Percentiles rank a stretch among this genome's conserved stretches.
Evolutionary conservation across 2,113 vertebrate species (phyloP).

Genomic region (Australoheros scitulus): DNA sequence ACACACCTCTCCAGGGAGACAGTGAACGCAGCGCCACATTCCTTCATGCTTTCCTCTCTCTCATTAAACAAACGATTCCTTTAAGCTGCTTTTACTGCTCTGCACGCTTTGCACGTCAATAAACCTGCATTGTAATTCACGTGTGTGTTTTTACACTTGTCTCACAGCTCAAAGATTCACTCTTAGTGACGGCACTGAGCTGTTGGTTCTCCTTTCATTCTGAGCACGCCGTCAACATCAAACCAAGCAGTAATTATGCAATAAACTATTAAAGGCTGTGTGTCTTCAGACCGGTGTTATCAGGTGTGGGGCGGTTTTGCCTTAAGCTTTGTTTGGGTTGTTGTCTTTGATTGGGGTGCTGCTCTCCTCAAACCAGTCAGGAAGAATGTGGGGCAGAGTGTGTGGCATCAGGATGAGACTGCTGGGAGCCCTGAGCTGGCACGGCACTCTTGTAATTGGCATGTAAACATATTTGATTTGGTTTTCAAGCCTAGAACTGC

Average conservation of each 20-base stretch:
- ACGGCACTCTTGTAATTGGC: slow-evolving; percentile 35
- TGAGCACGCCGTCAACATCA: slow-evolving; percentile 33
- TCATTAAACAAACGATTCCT: slow-evolving; percentile 48
- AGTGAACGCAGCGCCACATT: slow-evolving; percentile 20
- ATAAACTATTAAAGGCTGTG: slow-evolving; percentile 25
- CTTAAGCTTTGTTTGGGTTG: slow-evolving; percentile 33
- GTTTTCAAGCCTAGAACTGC: not conserved
- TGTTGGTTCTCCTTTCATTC: slow-evolving; percentile 25
- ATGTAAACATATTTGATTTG: slow-evolving; percentile 39
- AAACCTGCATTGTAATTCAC: slow-evolving; percentile 14
- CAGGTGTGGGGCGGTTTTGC: slow-evolving; percentile 20
- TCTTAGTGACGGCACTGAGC: not conserved
- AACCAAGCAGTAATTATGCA: slow-evolving; percentile 54
- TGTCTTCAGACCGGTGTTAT: slow-evolving; percentile 30
- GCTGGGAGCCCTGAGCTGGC: slow-evolving; percentile 3
- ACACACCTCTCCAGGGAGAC: slow-evolving; percentile 12
- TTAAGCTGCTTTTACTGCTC: slow-evolving; percentile 18
- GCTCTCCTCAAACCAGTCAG: not conserved
- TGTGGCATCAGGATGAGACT: not conserved
- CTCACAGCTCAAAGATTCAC: not conserved
- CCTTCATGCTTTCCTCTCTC: slow-evolving; percentile 29
- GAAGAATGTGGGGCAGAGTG: not conserved
- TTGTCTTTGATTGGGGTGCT: slow-evolving; percentile 10
- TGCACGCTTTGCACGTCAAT: slow-evolving; percentile 7
- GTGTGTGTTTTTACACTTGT: not conserved